Evolutionary conservation across 1,140 invertebrate genomes (phyloP).

Genomic region (Nautilus pompilius): DNA sequence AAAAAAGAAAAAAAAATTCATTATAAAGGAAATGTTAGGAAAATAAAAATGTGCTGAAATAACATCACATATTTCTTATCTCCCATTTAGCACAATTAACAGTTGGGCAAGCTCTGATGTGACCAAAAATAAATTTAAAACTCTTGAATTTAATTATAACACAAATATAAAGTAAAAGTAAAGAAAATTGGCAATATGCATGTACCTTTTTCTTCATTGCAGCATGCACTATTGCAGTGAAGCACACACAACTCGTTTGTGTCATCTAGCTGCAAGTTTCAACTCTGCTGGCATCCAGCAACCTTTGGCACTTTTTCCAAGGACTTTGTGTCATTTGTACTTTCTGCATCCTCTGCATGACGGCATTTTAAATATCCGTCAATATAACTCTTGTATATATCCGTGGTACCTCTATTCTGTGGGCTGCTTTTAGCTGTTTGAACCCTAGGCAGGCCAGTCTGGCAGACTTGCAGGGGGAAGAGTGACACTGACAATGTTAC

Average conservation of each 20-base stretch:
- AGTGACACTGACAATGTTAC: neutral
- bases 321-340: neutral
- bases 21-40: neutral
- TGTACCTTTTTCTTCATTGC: constrained; percentile 4
- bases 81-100: neutral
- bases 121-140: neutral
- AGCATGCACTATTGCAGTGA: no score
- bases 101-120: no score
- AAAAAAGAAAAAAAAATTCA: neutral
- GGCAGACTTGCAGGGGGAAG: neutral
- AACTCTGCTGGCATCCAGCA: constrained; percentile 1
- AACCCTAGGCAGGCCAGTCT: constrained; percentile 6
- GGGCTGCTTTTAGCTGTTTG: constrained; percentile 4
- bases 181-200: neutral
- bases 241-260: neutral
- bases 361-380: constrained; percentile 10
- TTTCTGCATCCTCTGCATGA: neutral
- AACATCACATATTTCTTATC: neutral
- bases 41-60: neutral
- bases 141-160: neutral
- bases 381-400: constrained; percentile 1
- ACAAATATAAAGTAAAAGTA: neutral
- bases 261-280: neutral
- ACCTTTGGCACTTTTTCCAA: constrained; percentile 3
- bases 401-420: neutral